These are phyloP conservation scores for Bombus polaris DNA, from an alignment of 1,140 invertebrate genomes.

Conservation along the genomic window DNA sequence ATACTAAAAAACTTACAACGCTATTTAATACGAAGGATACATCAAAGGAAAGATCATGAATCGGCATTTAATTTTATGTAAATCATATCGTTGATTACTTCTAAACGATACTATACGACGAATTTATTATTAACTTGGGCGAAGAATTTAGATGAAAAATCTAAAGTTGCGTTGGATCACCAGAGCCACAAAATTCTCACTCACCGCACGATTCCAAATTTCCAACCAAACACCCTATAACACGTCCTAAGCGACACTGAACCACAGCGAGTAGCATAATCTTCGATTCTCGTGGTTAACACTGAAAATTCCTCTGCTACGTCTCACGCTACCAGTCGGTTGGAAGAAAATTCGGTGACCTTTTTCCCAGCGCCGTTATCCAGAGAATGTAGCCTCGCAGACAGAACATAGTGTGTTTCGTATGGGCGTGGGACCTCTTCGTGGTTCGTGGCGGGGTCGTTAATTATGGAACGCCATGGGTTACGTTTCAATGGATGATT, in stretches of 20 bases:
- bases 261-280: not conserved
- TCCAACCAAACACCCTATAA: not conserved
- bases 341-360: conserved; percentile 26
- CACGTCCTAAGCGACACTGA: not conserved
- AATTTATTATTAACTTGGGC: too few relatives aligned
- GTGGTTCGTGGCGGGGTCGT: conserved; percentile 66
- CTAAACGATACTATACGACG: too few relatives aligned
- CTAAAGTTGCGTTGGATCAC: not conserved
- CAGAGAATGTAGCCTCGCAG: conserved; percentile 26
- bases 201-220: not conserved
- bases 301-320: not conserved
- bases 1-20: too few relatives aligned
- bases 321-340: too few relatives aligned
- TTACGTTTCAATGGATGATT: conserved; percentile 77
- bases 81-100: too few relatives aligned
- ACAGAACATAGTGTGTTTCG: conserved; percentile 46
- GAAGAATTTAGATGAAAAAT: not conserved
- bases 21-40: too few relatives aligned
- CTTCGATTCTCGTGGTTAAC: not conserved
- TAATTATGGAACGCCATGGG: conserved; percentile 77
- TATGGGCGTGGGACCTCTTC: conserved; percentile 69
- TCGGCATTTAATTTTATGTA: too few relatives aligned
- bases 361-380: conserved; percentile 45
- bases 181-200: not conserved
- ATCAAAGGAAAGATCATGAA: too few relatives aligned